Conservation (phyloP, 2,113 vertebrate species). For the Actinemys pallida region DNA sequence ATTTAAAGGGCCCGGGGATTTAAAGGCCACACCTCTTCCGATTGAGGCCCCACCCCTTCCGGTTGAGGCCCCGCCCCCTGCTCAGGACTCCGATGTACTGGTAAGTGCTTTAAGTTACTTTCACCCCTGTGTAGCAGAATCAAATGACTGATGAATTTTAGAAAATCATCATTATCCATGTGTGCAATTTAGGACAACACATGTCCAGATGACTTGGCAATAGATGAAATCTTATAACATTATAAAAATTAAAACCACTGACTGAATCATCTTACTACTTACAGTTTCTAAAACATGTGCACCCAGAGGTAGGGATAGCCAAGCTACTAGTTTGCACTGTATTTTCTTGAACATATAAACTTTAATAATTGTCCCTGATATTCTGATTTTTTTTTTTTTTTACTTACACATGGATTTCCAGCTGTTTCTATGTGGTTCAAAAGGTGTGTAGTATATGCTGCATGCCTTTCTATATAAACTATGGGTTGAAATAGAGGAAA, state of each 20-base stretch:
- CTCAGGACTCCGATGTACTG: too few relatives aligned
- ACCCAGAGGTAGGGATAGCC: neutral
- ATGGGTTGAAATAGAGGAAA: neutral
- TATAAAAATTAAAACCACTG: neutral
- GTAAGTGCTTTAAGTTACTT: too few relatives aligned
- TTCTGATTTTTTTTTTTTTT: neutral
- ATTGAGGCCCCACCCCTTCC: too few relatives aligned
- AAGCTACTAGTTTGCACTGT: neutral
- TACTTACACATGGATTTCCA: neutral
- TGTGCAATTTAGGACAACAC: neutral
- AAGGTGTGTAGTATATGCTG: neutral
- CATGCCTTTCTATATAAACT: neutral
- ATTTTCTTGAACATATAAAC: neutral
- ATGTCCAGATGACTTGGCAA: neutral
- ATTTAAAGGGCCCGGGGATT: too few relatives aligned
- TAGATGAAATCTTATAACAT: neutral
- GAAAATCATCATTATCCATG: neutral
- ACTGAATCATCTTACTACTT: neutral
- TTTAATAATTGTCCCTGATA: slow-evolving; percentile 11
- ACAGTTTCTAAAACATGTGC: neutral
- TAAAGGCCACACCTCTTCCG: too few relatives aligned
- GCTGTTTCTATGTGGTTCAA: neutral
- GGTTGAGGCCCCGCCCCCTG: too few relatives aligned
- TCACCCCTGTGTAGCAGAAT: neutral
- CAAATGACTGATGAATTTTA: neutral